Conservation (phyloP, 1,140 invertebrate species). For the Trinorchestia longiramus region DNA sequence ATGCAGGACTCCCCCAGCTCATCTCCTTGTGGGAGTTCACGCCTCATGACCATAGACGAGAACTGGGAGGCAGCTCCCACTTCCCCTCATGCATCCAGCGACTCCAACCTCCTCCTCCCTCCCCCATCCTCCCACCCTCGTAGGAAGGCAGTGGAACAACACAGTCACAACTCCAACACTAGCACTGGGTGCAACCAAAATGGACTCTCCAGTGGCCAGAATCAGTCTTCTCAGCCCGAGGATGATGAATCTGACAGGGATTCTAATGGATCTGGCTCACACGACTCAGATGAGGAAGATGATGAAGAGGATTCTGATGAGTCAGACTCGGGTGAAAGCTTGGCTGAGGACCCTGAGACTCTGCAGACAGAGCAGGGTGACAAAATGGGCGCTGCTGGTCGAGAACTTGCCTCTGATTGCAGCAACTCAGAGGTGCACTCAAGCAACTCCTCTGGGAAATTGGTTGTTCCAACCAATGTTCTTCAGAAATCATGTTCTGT, state of each 20-base stretch:
- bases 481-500: not conserved
- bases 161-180: not conserved
- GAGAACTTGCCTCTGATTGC: not conserved
- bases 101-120: conserved; percentile 39
- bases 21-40: conserved; percentile 61
- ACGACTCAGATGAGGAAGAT: conserved; percentile 33
- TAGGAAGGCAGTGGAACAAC: not conserved
- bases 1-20: conserved; percentile 67
- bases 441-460: not conserved
- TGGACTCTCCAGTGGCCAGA: not conserved
- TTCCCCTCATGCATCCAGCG: conserved; percentile 57
- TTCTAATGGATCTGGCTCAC: not conserved
- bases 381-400: not conserved
- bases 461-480: not conserved
- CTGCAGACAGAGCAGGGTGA: conserved; percentile 11
- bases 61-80: conserved; percentile 66
- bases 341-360: conserved; percentile 56
- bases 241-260: conserved; percentile 53
- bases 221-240: not conserved
- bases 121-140: not conserved
- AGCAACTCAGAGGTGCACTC: not conserved
- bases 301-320: conserved; percentile 67
- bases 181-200: not conserved
- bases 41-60: conserved; percentile 67
- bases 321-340: conserved; percentile 63